phyloP scores from a whole-genome alignment of 2,888 invertebrate genomes.

The Spilosoma lubricipeda region DNA sequence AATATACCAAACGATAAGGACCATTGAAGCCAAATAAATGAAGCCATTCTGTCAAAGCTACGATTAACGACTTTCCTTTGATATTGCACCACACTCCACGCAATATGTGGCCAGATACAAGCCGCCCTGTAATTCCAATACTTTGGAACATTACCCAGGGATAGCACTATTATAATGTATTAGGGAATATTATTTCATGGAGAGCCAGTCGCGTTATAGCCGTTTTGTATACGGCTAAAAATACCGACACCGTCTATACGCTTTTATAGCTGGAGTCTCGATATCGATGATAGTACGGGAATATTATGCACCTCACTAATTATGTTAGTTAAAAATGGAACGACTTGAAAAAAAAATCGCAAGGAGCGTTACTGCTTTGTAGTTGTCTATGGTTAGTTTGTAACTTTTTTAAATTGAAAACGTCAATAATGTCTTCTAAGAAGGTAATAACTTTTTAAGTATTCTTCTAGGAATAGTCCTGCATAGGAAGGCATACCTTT shows the following conservation, averaged over 20 bases:
- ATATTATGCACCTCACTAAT: slow-evolving; percentile 46
- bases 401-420: not conserved
- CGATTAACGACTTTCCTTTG: slow-evolving; percentile 29
- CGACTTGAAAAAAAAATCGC: not conserved
- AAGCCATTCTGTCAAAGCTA: not conserved
- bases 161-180: slow-evolving; percentile 86
- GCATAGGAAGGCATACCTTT: too few species aligned
- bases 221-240: slow-evolving; percentile 74
- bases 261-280: slow-evolving; percentile 40
- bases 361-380: not conserved
- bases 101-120: slow-evolving; percentile 73
- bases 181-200: slow-evolving; percentile 85
- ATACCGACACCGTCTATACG: slow-evolving; percentile 63
- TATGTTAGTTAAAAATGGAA: slow-evolving; percentile 36
- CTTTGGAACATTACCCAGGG: slow-evolving; percentile 83
- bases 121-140: slow-evolving; percentile 86
- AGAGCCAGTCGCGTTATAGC: slow-evolving; percentile 76
- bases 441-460: too few species aligned
- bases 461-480: too few species aligned
- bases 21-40: not conserved
- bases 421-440: not conserved
- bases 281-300: slow-evolving; percentile 36
- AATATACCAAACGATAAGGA: not conserved
- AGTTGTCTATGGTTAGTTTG: not conserved
- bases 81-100: slow-evolving; percentile 55